These are phyloP conservation scores for Loxodonta africana DNA, from an alignment of 2,113 vertebrate genomes.

Conservation along the genomic window DNA sequence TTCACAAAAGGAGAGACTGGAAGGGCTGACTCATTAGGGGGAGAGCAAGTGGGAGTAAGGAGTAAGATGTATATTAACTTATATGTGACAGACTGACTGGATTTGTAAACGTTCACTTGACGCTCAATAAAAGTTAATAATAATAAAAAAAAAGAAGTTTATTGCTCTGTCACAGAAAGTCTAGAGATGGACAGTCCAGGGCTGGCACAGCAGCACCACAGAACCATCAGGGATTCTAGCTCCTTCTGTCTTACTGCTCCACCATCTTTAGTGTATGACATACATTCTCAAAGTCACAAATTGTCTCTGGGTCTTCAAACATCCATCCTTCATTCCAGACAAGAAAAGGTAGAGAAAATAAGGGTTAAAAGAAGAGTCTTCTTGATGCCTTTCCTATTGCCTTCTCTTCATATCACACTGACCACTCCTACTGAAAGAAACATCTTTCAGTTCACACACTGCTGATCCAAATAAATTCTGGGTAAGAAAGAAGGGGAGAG, in stretches of 20 bases:
- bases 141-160: neutral
- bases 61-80: too few species aligned
- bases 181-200: neutral
- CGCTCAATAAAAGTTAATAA: too few species aligned
- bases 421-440: neutral
- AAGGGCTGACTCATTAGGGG: too few species aligned
- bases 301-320: neutral
- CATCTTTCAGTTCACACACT: neutral
- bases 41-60: too few species aligned
- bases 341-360: neutral
- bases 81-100: too few species aligned
- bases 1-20: too few species aligned
- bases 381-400: neutral
- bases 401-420: neutral
- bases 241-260: neutral
- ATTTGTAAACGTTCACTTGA: too few species aligned
- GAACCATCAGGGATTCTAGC: neutral
- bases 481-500: neutral
- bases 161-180: neutral
- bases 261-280: neutral
- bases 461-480: neutral
- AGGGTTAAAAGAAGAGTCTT: neutral
- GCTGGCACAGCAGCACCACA: neutral
- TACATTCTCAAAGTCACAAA: conserved; percentile 9
- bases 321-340: neutral